These are phyloP conservation scores for Hylyphantes graminicola DNA, from an alignment of 1,140 invertebrate genomes.

Conservation along the genomic window DNA sequence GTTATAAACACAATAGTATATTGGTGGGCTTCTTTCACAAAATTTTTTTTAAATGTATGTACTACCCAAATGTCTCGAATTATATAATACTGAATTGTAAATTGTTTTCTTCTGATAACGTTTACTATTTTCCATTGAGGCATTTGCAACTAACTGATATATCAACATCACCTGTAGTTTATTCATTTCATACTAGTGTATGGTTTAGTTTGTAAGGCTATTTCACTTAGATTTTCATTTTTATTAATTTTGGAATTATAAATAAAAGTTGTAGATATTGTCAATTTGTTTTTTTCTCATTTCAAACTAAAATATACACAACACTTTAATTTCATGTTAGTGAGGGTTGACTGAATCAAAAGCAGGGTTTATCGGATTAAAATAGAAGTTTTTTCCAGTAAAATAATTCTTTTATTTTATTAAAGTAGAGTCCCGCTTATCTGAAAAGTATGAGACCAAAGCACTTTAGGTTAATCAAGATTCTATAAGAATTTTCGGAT, in stretches of 20 bases:
- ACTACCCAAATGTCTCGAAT: not conserved
- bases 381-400: not conserved
- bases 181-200: slow-evolving; percentile 34
- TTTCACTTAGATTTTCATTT: slow-evolving; percentile 33
- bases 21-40: not conserved
- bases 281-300: slow-evolving; percentile 13
- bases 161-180: slow-evolving; percentile 32
- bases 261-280: slow-evolving; percentile 54
- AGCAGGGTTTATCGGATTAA: not conserved
- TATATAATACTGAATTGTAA: not conserved
- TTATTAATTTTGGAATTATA: slow-evolving; percentile 45
- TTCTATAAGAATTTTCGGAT: too few relatives aligned
- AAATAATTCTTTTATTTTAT: too few relatives aligned
- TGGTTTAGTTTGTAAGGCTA: slow-evolving; percentile 9
- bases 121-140: too few relatives aligned
- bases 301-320: not conserved
- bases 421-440: too few relatives aligned
- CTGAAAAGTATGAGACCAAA: too few relatives aligned
- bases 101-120: not conserved
- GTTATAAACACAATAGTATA: too few relatives aligned
- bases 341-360: not conserved
- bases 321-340: not conserved
- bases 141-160: not conserved
- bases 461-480: too few relatives aligned
- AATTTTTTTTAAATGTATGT: slow-evolving; percentile 2